Conservation (phyloP, 2,797 vertebrate genomes). For the Danionella dracula region DNA sequence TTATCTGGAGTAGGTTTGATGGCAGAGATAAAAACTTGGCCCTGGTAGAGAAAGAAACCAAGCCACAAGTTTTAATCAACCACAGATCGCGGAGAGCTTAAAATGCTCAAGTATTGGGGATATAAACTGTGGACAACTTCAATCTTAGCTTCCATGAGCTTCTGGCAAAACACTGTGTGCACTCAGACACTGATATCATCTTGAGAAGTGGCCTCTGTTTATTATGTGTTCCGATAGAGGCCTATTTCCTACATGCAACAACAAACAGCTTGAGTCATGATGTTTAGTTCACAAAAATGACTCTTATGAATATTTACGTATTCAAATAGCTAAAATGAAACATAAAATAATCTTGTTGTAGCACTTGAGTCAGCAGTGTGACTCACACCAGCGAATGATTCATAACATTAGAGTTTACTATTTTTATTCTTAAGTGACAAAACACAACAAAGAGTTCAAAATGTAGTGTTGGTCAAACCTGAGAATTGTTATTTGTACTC, state of each 20-base stretch:
- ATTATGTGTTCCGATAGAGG: not conserved
- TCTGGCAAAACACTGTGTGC: not conserved
- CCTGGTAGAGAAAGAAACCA: not conserved
- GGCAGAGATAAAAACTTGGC: not conserved
- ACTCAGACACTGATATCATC: not conserved
- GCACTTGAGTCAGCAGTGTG: not conserved
- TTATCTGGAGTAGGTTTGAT: not conserved
- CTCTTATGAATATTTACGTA: not conserved
- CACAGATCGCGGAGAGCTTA: not conserved
- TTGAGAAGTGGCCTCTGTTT: not conserved
- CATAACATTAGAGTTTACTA: not conserved
- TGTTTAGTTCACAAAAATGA: not conserved
- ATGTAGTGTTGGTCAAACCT: too few species aligned
- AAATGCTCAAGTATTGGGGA: not conserved
- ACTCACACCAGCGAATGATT: not conserved
- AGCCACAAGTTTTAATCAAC: not conserved
- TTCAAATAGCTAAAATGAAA: not conserved
- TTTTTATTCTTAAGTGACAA: too few species aligned
- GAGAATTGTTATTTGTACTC: too few species aligned
- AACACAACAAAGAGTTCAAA: too few species aligned
- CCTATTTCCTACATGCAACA: not conserved
- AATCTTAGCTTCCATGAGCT: not conserved
- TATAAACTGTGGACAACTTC: not conserved
- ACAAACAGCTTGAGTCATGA: not conserved
- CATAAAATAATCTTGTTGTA: not conserved